These are phyloP conservation scores for Tapera naevia DNA, from an alignment of 2,797 vertebrate species.

Conservation along the genomic window DNA sequence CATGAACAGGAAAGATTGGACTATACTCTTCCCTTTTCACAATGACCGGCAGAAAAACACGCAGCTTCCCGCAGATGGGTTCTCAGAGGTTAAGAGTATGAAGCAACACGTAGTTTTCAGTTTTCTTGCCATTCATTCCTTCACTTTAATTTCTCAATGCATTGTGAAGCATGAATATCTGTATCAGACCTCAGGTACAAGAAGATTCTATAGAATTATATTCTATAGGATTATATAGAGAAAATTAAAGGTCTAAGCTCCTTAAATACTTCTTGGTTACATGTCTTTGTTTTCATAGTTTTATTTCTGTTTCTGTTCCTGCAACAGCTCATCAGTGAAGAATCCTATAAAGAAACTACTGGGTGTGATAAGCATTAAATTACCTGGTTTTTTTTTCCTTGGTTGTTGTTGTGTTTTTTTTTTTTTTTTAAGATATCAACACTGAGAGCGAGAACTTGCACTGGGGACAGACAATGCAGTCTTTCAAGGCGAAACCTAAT, in stretches of 20 bases:
- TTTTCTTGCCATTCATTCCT: background rate
- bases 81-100: background rate
- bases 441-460: background rate
- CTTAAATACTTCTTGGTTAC: background rate
- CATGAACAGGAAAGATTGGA: background rate
- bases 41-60: background rate
- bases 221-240: background rate
- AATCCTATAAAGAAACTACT: background rate
- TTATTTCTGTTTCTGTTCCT: background rate
- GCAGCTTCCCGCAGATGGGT: background rate
- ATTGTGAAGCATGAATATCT: background rate
- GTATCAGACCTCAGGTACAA: background rate
- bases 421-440: background rate
- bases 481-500: background rate
- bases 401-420: too few species aligned
- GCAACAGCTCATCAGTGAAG: background rate
- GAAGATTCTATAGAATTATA: background rate
- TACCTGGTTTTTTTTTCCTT: too few species aligned
- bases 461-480: background rate
- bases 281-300: background rate
- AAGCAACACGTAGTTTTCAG: background rate
- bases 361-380: background rate
- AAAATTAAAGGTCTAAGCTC: background rate
- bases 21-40: background rate
- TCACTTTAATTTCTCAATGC: background rate